phyloP scores from a whole-genome alignment of 1,140 invertebrate genomes.

The Maconellicoccus hirsutus region DNA sequence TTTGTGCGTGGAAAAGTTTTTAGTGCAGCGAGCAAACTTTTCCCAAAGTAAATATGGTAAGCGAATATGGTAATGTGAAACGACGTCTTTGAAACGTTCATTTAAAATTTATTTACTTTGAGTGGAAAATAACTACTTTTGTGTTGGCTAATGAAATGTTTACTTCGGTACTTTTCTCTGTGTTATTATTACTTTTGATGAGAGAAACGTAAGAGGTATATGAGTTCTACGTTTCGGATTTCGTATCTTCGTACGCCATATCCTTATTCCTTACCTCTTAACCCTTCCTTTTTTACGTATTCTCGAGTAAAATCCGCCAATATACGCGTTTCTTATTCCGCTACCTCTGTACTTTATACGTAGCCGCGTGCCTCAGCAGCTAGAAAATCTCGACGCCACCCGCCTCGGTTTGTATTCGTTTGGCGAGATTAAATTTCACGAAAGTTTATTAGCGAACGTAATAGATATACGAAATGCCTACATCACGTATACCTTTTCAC shows the following conservation, averaged over 20 bases:
- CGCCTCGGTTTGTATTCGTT: background rate
- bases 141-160: conserved; percentile 8
- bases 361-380: no score
- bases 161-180: background rate
- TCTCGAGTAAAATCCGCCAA: no score
- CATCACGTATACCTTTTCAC: background rate
- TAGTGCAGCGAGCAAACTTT: background rate
- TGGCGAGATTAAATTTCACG: background rate
- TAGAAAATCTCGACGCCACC: no score
- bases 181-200: background rate
- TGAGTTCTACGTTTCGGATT: background rate
- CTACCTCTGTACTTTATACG: no score
- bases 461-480: background rate
- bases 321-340: no score
- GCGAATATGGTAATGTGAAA: background rate
- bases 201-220: background rate
- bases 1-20: no score
- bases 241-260: background rate
- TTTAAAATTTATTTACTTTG: conserved; percentile 6
- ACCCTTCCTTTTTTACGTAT: no score
- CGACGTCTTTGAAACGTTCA: conserved; percentile 7
- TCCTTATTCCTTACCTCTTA: no score
- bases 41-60: background rate
- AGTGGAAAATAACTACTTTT: background rate
- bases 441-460: background rate